Percentiles rank a stretch among this genome's conserved stretches.
Conservation (phyloP, 2,113 vertebrate species). For the Chaetodon auriga region DNA sequence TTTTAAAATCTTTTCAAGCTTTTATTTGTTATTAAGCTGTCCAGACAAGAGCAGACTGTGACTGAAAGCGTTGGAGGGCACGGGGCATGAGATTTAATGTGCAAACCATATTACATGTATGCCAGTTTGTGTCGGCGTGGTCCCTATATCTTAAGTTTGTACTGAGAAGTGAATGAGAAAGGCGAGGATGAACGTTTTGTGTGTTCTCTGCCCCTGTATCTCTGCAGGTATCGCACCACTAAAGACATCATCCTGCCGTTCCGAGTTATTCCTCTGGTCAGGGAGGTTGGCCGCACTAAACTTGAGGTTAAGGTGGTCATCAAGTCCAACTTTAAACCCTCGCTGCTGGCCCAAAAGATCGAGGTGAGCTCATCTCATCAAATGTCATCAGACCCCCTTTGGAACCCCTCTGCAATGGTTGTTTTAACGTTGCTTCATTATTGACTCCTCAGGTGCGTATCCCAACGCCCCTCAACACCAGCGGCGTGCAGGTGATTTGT, state of each 20-base stretch:
- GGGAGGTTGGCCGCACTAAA: slow-evolving; percentile 98
- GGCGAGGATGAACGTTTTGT: neutral
- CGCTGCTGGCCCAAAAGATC: slow-evolving; percentile 98
- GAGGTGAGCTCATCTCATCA: slow-evolving; percentile 86
- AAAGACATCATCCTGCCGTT: slow-evolving; percentile 99
- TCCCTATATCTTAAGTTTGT: neutral
- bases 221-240: slow-evolving; percentile 96
- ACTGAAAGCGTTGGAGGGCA: neutral
- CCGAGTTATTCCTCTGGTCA: slow-evolving; percentile 96
- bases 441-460: slow-evolving; percentile 90
- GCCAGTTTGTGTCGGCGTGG: too few species aligned
- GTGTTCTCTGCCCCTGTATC: fast-evolving
- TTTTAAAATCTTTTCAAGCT: neutral
- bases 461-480: slow-evolving; percentile 97
- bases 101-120: neutral
- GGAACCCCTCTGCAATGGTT: too few species aligned
- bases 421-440: neutral
- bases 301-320: slow-evolving; percentile 99
- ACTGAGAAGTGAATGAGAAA: neutral
- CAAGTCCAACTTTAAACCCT: slow-evolving; percentile 99
- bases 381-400: neutral
- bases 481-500: slow-evolving; percentile 98
- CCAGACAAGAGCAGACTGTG: neutral
- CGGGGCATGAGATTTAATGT: neutral
- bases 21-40: neutral